A percentile compares a stretch with the other conserved stretches of the same genome.
phyloP scores from a whole-genome alignment of 2,113 vertebrate species.

The Phoxinus phoxinus region DNA sequence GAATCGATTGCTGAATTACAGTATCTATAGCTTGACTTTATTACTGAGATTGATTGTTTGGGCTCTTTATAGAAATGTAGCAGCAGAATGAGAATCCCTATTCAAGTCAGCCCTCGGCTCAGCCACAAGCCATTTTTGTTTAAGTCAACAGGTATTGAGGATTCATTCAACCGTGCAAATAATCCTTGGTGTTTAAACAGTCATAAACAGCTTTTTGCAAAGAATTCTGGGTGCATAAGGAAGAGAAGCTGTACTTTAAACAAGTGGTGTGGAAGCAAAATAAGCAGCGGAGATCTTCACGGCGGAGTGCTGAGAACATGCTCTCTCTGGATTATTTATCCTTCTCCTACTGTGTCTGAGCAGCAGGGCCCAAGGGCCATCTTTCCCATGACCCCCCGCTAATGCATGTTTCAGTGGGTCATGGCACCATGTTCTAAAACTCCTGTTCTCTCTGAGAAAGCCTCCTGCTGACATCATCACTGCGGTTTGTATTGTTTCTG shows the following conservation, averaged over 20 bases:
- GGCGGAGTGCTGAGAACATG: constrained; percentile 54
- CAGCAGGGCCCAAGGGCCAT: constrained; percentile 50
- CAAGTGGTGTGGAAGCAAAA: constrained; percentile 64
- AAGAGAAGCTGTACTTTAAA: constrained; percentile 65
- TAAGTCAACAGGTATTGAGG: background rate
- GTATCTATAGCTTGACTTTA: background rate
- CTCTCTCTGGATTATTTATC: constrained; percentile 67
- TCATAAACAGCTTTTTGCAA: background rate
- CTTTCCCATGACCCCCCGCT: constrained; percentile 72
- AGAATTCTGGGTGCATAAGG: constrained; percentile 24
- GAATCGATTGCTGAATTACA: background rate
- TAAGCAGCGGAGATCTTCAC: constrained; percentile 51
- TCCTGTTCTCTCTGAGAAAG: constrained; percentile 13
- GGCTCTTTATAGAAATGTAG: background rate
- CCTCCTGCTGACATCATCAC: constrained; percentile 41
- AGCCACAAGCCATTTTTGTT: background rate
- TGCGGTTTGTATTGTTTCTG: constrained; percentile 21
- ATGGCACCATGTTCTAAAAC: constrained; percentile 22
- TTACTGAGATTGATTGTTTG: background rate
- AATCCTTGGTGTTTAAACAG: constrained; percentile 1
- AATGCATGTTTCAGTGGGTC: constrained; percentile 26
- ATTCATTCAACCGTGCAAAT: background rate
- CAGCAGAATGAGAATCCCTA: background rate
- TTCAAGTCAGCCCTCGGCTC: background rate
- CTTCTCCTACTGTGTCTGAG: constrained; percentile 60